Base-by-base conservation (phyloP, 2,888 invertebrate species). In the Lamproptera curius region DNA sequence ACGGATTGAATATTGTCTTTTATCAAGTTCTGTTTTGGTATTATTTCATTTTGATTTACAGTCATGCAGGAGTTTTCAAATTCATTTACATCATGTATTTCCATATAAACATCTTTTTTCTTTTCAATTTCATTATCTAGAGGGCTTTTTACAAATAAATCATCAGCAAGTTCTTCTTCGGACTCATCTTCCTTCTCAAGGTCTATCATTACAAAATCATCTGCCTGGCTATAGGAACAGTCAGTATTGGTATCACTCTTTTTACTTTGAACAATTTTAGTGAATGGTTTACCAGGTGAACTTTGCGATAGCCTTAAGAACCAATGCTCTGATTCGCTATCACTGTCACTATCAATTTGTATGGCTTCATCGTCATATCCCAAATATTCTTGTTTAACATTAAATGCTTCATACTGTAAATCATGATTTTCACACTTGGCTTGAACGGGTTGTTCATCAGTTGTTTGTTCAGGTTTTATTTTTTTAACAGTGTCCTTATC, bases 311-410 rank as follows among this genome's bases (percentile, higher is more conserved):
- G 84, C 37, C 90, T 85, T 37, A 78, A 62, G 13, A 81, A 76
- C 76, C 90, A 89, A 45, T 88, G 72, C 43, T 88, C 85, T 42
- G 86, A 82, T 57, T 89, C 89, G 65, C 89, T 89, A 41, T 89
- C 89, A 63, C 86, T 89, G 26, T 88, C 83, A 64, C 77, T 78
- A 40, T 79, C 79, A 42, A 85, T 64, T 56, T 64, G 59, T 56
- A 82, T 77, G 34, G 68, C 63, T 55, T 77, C 80, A 63, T 82
- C 77, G 63, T 82, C 77, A 70, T 76, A 75, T 16, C 70, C 73
- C 28, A 76, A 59, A 59, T 77, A 75, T 58, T 84, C 80, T 57
- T 84, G 81, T 58, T 84, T 86, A 1, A 85, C 70, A 63, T 70
- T 69, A 61, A 81, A 83, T 16, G 73, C 73, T 56, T 85, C 82